Evolutionary conservation across 1,140 invertebrate species (phyloP), one percentile per base, ranked within the genome.

Genomic region (Ctenoplectra terminalis): DNA sequence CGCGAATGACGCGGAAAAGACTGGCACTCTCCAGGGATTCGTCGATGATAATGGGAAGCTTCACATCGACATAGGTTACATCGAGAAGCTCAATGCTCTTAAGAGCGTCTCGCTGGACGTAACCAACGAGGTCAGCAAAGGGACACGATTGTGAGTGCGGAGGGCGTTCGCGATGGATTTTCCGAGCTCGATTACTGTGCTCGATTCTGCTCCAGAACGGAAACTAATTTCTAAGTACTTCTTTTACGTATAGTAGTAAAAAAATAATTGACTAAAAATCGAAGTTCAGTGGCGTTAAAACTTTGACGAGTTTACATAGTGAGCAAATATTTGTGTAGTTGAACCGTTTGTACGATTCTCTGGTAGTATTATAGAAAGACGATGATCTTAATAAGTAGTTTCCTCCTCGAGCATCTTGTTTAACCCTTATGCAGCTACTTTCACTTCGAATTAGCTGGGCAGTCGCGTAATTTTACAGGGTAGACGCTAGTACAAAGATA

Each of bases 111-210:
- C 93, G 0, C 81, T 94, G 1, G 92, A 94, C 4, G 92, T 94
- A 37, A 93, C 93, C 29, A 92, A 90, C 67, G 93, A 94, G 80
- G 90, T 94, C 15, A 88, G 84, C 31, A 94, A 93, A 34, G 92
- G 92, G 20, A 94, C 93, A 2, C 92, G 89, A 82, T 89, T 94
- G 20, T 93, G 72, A 90, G 37, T n/a, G n/a, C n/a, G n/a, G n/a
- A 31, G 8, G 15, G 11, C 20, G 8, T 26, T 50, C 20, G 17
- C 11, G 31, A 26, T 34, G 31, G n/a, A 0, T 8, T 4, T 56
- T 56, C 26, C 13, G 54, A 56, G 17, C 26, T n/a, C 26, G 26
- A 29, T 6, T 29, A 56, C 26, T 13, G n/a, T 26, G 1, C 23
- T 20, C 17, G 17, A 20, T 17, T 7, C 23, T 50, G 26, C 4